Evolutionary conservation across 2,888 invertebrate genomes (phyloP).

Genomic region (Theristus sp.): DNA sequence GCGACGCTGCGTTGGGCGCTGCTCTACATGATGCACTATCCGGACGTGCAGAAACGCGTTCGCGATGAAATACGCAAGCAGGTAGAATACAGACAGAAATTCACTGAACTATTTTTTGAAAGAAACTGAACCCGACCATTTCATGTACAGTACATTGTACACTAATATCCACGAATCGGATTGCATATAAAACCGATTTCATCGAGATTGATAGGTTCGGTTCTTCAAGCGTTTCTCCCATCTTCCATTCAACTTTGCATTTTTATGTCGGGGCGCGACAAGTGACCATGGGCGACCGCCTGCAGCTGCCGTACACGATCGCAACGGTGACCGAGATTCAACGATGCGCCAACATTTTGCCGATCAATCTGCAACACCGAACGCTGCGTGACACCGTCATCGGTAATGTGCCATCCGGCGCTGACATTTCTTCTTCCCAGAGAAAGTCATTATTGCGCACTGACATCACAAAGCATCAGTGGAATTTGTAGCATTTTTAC

Average conservation of each 20-base stretch:
- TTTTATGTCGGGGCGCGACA: neutral
- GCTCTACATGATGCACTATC: conserved; percentile 6
- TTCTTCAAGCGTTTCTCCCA: too few species aligned
- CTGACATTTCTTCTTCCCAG: too few species aligned
- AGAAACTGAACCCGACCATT: too few species aligned
- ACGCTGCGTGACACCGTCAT: neutral
- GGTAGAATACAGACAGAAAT: neutral
- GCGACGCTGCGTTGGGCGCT: conserved; percentile 27
- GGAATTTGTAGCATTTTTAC: too few species aligned
- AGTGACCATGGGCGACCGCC: neutral
- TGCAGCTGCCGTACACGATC: neutral
- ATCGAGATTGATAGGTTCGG: too few species aligned
- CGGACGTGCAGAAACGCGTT: neutral
- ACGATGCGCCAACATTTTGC: neutral
- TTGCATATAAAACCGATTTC: too few species aligned
- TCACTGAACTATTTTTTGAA: too few species aligned
- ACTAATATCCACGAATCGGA: too few species aligned
- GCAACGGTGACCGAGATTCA: neutral
- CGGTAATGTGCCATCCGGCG: neutral
- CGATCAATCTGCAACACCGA: neutral
- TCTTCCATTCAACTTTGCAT: too few species aligned
- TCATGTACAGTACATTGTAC: too few species aligned
- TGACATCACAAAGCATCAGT: too few species aligned
- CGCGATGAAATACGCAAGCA: neutral
- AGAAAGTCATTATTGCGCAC: too few species aligned